A percentile compares a stretch with the other conserved stretches of the same genome.
phyloP scores from a whole-genome alignment of 2,888 invertebrate genomes.

The Zaprionus lineosus region DNA sequence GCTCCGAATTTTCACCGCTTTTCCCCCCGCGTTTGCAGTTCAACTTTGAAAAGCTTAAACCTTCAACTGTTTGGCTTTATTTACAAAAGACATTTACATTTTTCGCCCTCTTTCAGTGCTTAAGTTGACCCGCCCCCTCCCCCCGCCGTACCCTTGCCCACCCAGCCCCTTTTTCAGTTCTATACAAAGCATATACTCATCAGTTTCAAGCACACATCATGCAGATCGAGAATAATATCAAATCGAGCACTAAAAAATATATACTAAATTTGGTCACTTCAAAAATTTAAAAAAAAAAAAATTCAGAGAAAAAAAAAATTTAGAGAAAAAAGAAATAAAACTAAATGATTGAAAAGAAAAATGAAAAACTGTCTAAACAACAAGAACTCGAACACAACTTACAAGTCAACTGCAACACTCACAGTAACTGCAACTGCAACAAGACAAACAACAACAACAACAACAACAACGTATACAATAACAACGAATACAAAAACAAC shows the following conservation, averaged over 20 bases:
- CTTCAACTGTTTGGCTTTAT: neutral
- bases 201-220: constrained; percentile 64
- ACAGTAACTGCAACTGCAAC: constrained; percentile 3
- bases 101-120: too few relatives aligned
- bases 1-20: too few relatives aligned
- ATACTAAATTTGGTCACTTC: constrained; percentile 36
- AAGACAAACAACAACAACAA: constrained; percentile 22
- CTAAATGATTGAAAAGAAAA: constrained; percentile 5
- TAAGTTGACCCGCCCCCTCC: too few relatives aligned
- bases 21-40: too few relatives aligned
- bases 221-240: constrained; percentile 45
- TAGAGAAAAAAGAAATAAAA: constrained; percentile 5
- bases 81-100: too few relatives aligned
- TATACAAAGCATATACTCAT: constrained; percentile 73
- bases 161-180: constrained; percentile 51
- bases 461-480: too few relatives aligned
- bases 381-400: constrained; percentile 33
- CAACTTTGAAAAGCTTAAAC: too few relatives aligned
- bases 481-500: constrained; percentile 4
- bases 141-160: too few relatives aligned
- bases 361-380: constrained; percentile 8
- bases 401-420: too few relatives aligned
- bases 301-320: constrained; percentile 7
- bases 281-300: constrained; percentile 7
- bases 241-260: constrained; percentile 37